These are phyloP conservation scores for Zaprionus taronus DNA, from an alignment of 1,140 invertebrate genomes.

Conservation along the genomic window DNA sequence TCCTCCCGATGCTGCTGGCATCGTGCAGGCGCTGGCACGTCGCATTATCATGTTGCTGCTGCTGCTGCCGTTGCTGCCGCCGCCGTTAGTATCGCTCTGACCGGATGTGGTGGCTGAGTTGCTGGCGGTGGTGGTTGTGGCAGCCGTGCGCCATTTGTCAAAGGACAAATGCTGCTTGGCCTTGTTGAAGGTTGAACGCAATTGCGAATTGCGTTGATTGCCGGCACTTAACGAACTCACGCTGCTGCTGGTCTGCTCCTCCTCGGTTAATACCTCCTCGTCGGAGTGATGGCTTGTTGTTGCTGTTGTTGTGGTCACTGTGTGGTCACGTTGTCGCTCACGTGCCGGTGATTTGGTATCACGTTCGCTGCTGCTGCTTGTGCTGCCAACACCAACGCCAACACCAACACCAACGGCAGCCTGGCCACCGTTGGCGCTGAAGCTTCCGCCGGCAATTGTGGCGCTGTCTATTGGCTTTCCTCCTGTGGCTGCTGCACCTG, in stretches of 20 bases:
- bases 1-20: conserved; percentile 84
- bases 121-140: conserved; percentile 48
- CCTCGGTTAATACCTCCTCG: conserved; percentile 67
- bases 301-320: not conserved
- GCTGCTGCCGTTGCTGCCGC: conserved; percentile 22
- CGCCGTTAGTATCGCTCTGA: conserved; percentile 11
- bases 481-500: conserved; percentile 23
- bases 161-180: conserved; percentile 84
- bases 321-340: not conserved
- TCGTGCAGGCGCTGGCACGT: conserved; percentile 75
- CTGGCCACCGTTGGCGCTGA: conserved; percentile 81
- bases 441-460: conserved; percentile 84
- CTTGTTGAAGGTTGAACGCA: conserved; percentile 83
- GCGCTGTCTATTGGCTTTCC: conserved; percentile 43
- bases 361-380: conserved; percentile 63
- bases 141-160: conserved; percentile 84
- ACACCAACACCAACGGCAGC: conserved; percentile 80
- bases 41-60: conserved; percentile 75
- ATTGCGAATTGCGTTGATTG: conserved; percentile 83
- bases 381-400: conserved; percentile 53
- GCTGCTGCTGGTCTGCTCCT: conserved; percentile 80
- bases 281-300: conserved; percentile 48
- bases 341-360: conserved; percentile 63
- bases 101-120: conserved; percentile 76
- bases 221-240: conserved; percentile 77